Conservation (phyloP, 2,113 vertebrate genomes). For the Lethenteron camtschaticum region DNA sequence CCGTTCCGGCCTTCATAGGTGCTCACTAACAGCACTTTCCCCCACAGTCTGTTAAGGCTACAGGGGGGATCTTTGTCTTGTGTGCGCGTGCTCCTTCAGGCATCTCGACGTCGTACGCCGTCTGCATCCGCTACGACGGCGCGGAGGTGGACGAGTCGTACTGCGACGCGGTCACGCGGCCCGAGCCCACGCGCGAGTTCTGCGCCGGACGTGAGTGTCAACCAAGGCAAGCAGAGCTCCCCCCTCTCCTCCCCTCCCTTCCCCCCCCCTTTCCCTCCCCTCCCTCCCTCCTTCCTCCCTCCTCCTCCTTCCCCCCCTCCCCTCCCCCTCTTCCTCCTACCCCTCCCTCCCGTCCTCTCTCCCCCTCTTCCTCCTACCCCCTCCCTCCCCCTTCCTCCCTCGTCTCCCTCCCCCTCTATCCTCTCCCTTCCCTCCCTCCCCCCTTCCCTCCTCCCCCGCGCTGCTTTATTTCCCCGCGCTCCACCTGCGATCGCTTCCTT, state of each 20-base stretch:
- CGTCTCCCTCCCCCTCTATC: no score
- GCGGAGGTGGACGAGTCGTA: conserved; percentile 45
- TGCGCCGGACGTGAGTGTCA: conserved; percentile 54
- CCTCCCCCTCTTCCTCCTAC: not conserved
- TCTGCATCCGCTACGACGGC: conserved; percentile 48
- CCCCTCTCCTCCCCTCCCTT: not conserved
- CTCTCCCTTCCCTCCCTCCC: not conserved
- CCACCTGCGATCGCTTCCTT: not conserved
- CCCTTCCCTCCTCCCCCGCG: not conserved
- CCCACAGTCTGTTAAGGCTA: no score
- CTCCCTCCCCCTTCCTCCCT: no score
- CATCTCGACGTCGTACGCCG: conserved; percentile 37
- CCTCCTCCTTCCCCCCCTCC: not conserved
- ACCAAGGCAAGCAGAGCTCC: conserved; percentile 29
- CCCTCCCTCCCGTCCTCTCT: not conserved
- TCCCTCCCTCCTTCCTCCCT: not conserved
- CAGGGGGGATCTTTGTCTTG: no score
- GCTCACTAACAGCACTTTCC: no score
- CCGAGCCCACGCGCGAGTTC: conserved; percentile 53
- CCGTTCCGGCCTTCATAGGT: no score
- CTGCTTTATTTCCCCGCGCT: not conserved
- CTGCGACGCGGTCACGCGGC: conserved; percentile 45
- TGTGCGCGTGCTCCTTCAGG: conserved; percentile 19
- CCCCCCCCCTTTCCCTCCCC: not conserved
- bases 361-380: no score